Conservation (phyloP, 1,140 invertebrate species). For the Zaprionus inermis region DNA sequence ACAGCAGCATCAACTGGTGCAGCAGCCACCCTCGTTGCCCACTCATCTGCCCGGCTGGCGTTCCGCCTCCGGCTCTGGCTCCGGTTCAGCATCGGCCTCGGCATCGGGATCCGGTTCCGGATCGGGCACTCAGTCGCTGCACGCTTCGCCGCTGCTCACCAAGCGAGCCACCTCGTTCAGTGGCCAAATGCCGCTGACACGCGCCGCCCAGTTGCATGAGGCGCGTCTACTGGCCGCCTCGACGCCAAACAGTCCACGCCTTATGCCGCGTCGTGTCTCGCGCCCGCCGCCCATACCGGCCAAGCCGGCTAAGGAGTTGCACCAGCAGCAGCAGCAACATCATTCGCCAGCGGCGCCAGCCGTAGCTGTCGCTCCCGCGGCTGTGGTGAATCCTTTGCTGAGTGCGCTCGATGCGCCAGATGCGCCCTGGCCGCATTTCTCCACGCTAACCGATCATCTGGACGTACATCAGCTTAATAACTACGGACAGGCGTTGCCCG, state of each 20-base stretch:
- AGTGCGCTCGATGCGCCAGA: slow-evolving; percentile 69
- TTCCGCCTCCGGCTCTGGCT: slow-evolving; percentile 21
- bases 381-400: slow-evolving; percentile 56
- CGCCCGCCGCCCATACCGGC: slow-evolving; percentile 86
- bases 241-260: slow-evolving; percentile 88
- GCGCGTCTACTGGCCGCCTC: slow-evolving; percentile 84
- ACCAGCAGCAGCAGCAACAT: neutral
- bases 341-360: neutral
- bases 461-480: slow-evolving; percentile 83
- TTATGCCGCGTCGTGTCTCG: slow-evolving; percentile 86
- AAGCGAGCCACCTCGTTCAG: slow-evolving; percentile 82
- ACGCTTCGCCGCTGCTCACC: slow-evolving; percentile 71
- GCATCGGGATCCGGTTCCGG: slow-evolving; percentile 31
- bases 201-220: slow-evolving; percentile 42
- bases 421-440: slow-evolving; percentile 82
- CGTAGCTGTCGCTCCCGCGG: neutral
- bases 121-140: slow-evolving; percentile 67
- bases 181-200: slow-evolving; percentile 70
- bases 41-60: slow-evolving; percentile 36
- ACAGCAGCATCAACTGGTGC: slow-evolving; percentile 43
- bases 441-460: slow-evolving; percentile 75
- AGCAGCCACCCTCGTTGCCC: slow-evolving; percentile 69
- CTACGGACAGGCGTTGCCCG: slow-evolving; percentile 74
- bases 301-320: slow-evolving; percentile 58
- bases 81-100: slow-evolving; percentile 34